Percentiles rank a stretch among this genome's conserved stretches.
These are phyloP conservation scores for Bubo blakistoni DNA, from an alignment of 2,113 vertebrate species.

Conservation along the genomic window DNA sequence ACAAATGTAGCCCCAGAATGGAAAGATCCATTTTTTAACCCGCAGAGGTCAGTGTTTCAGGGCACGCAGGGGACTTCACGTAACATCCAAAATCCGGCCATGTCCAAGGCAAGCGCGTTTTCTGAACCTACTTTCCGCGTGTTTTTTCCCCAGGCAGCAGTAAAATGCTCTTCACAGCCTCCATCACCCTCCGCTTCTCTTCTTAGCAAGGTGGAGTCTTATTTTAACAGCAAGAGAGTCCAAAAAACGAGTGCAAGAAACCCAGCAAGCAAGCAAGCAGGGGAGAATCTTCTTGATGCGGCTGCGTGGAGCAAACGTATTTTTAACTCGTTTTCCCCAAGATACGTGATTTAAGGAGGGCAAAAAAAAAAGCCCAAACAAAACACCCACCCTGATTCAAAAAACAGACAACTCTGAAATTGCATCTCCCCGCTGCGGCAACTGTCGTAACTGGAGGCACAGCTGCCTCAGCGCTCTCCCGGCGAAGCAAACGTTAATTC, in stretches of 20 bases:
- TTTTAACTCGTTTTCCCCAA: background rate
- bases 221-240: background rate
- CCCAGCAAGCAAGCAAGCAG: background rate
- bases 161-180: background rate
- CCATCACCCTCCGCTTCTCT: background rate
- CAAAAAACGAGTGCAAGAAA: background rate
- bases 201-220: background rate
- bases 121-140: accelerated
- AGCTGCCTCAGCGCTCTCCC: background rate
- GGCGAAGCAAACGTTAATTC: background rate
- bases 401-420: background rate
- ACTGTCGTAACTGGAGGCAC: background rate
- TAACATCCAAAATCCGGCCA: background rate
- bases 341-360: background rate
- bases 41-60: background rate
- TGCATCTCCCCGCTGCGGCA: background rate
- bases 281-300: background rate
- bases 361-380: too few relatives aligned
- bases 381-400: background rate
- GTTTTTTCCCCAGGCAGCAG: background rate
- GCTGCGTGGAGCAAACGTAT: background rate
- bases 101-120: background rate
- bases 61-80: accelerated
- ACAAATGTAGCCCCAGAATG: background rate
- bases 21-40: background rate